A percentile compares a stretch with the other conserved stretches of the same genome.
Conservation (phyloP, 2,113 vertebrate species). For the Clupea harengus region DNA sequence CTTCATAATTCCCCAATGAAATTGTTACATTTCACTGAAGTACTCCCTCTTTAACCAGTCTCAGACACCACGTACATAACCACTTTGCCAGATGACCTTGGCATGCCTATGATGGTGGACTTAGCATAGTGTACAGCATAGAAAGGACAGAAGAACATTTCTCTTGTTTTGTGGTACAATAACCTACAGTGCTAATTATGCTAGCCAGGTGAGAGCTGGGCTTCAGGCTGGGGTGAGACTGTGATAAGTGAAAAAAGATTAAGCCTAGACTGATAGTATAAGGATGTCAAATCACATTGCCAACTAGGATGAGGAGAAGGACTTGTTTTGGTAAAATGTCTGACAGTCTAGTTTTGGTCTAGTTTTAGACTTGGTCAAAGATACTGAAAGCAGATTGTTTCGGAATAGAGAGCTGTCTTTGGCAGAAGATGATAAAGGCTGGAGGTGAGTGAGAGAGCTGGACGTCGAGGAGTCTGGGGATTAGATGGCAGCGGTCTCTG, state of each 20-base stretch:
- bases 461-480: background rate
- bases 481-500: too few species aligned
- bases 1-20: background rate
- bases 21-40: background rate
- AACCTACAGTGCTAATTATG: background rate
- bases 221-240: constrained; percentile 29
- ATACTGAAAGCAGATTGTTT: background rate
- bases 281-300: constrained; percentile 68
- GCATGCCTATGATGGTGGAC: background rate
- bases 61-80: background rate
- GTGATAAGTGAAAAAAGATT: constrained; percentile 43
- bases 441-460: background rate
- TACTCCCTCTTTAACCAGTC: background rate
- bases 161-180: background rate
- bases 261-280: constrained; percentile 57
- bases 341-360: constrained; percentile 37
- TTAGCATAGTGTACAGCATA: background rate
- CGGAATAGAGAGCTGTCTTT: background rate
- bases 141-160: background rate
- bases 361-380: background rate
- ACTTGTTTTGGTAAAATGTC: constrained; percentile 43
- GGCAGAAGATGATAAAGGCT: background rate
- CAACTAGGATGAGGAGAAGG: constrained; percentile 58
- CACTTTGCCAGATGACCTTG: background rate
- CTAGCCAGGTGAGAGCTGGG: constrained; percentile 31